Evolutionary conservation across 2,888 invertebrate genomes (phyloP), one percentile per base, ranked within the genome.

Genomic region (Meliscaeva auricollis): DNA sequence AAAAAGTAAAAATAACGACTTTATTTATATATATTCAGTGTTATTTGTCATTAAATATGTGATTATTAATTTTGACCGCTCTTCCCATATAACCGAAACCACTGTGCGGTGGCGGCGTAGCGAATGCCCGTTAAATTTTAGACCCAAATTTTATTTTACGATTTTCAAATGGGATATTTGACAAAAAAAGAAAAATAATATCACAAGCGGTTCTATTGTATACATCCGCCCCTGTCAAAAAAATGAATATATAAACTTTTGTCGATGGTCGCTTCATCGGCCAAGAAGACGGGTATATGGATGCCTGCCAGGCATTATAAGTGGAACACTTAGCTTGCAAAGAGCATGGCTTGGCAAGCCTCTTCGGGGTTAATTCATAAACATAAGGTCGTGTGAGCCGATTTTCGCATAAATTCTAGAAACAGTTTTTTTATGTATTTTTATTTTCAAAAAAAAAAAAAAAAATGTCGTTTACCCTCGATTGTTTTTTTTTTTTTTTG

Each of bases 151-250:
- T 85, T 77, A 81, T 85, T 85, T 81, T 85, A 76, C 68, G 76
- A 85, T 76, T 80, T 85, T 76, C 72, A 85, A 85, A 85, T 80
- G 80, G 72, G 81, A 76, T 73, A 66, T 85, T 81, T 85, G 85
- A 81, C 85, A 85, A 60, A 72, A 79, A 74, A 35, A 48, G 32
- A 58, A 30, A 83, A 60, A 66, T 11, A 76, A 76, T 11, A 58
- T 56, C 22, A 78, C 73, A 78, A 78, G 48, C 76, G 60, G 54
- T 69, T 85, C 80, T 6, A 80, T 76, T 80, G 76, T 80, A 46
- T n/a, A 38, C 54, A 72, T 56, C 76, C 62, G 62, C 60, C 75
- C 66, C 54, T 81, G 80, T 73, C 76, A 69, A 81, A 85, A 38
- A 58, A 81, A 81, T 56, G 76, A 80, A 75, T 75, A n/a, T n/a